Evolutionary conservation across 2,888 invertebrate genomes (phyloP).

Genomic region (Acanthosoma haemorrhoidale): DNA sequence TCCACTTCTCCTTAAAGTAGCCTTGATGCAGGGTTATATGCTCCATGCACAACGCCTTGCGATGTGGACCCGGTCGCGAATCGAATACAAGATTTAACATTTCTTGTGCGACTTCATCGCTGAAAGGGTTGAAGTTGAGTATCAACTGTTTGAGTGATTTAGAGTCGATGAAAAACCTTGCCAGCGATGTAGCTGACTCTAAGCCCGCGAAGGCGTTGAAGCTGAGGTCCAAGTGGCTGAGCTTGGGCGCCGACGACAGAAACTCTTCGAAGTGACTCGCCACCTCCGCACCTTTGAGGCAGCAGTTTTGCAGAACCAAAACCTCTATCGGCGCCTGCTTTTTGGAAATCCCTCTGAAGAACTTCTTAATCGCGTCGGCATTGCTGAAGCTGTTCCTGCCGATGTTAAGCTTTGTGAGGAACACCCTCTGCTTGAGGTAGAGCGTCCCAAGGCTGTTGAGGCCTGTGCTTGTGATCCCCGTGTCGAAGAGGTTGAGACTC

Average conservation of each 20-base stretch:
- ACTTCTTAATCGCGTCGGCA: background rate
- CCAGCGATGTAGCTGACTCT: background rate
- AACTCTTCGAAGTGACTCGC: background rate
- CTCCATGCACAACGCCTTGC: background rate
- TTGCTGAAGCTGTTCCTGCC: background rate
- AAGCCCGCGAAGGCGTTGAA: background rate
- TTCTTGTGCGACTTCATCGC: background rate
- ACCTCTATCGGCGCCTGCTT: background rate
- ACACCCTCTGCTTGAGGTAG: background rate
- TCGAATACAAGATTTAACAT: background rate
- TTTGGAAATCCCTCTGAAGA: background rate
- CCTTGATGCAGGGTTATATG: conserved; percentile 3
- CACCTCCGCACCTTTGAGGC: background rate
- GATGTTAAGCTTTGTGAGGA: background rate
- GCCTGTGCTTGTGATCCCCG: background rate
- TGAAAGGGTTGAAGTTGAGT: background rate
- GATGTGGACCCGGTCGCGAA: background rate
- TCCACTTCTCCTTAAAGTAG: background rate
- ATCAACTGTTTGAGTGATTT: background rate
- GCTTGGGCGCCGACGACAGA: background rate
- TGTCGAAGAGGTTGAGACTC: background rate
- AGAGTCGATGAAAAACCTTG: background rate
- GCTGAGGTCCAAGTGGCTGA: background rate
- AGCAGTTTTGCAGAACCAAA: background rate
- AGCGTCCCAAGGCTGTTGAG: background rate